These are phyloP conservation scores for Pseudococcus longispinus DNA, from an alignment of 2,888 invertebrate species.

Conservation along the genomic window DNA sequence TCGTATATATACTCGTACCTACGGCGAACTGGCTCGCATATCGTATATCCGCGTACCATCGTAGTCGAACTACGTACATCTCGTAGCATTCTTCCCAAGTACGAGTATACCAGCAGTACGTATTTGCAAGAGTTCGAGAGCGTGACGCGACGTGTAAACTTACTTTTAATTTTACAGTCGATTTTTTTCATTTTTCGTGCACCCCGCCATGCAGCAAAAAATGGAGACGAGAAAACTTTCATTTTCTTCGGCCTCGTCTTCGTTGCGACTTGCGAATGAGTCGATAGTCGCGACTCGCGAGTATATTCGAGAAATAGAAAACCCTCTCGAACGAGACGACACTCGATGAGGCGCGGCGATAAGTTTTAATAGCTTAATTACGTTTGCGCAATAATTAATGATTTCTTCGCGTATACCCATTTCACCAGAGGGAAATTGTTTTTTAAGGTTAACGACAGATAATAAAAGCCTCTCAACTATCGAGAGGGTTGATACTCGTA, in stretches of 20 bases:
- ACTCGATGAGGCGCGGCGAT: not conserved
- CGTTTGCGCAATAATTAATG: slow-evolving; percentile 34
- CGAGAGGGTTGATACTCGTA: too few relatives aligned
- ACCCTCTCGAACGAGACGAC: not conserved
- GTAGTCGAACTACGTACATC: too few relatives aligned
- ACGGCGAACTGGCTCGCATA: not conserved
- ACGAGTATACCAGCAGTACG: not conserved
- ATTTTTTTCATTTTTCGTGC: too few relatives aligned
- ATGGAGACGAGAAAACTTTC: too few relatives aligned
- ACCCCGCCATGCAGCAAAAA: too few relatives aligned
- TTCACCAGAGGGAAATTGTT: not conserved
- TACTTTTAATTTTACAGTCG: too few relatives aligned
- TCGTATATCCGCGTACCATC: too few relatives aligned
- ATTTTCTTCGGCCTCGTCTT: too few relatives aligned
- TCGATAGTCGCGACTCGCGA: too few relatives aligned
- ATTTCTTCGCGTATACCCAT: not conserved
- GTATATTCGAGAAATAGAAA: not conserved
- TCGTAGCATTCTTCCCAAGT: too few relatives aligned
- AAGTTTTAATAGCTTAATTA: slow-evolving; percentile 14
- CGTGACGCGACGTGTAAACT: too few relatives aligned
- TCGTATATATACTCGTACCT: not conserved
- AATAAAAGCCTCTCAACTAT: slow-evolving; percentile 6
- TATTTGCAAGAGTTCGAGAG: not conserved
- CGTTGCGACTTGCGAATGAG: too few relatives aligned
- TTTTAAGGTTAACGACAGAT: not conserved